Evolutionary conservation across 1,140 invertebrate genomes (phyloP).

Genomic region (Metaphire vulgaris): DNA sequence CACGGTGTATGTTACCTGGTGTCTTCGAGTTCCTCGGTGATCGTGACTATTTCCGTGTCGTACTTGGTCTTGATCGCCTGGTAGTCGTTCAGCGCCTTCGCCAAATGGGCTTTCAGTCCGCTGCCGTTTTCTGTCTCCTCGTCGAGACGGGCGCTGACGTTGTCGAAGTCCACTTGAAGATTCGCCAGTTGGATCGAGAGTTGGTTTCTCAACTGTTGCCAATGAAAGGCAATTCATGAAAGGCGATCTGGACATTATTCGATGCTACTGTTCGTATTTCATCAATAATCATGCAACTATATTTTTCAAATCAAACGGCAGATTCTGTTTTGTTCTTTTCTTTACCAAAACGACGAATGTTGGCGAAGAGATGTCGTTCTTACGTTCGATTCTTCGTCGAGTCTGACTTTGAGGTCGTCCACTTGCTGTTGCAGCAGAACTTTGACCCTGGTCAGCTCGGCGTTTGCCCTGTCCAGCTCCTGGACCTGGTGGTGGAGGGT

Average conservation of each 20-base stretch:
- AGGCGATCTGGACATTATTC: no score
- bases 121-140: conserved; percentile 47
- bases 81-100: conserved; percentile 44
- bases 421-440: conserved; percentile 40
- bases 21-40: conserved; percentile 50
- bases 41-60: conserved; percentile 48
- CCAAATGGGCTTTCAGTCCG: conserved; percentile 38
- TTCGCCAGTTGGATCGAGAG: conserved; percentile 36
- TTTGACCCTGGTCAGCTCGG: conserved; percentile 47
- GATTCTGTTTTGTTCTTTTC: no score
- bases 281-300: no score
- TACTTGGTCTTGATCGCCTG: conserved; percentile 44
- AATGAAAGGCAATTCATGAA: no score
- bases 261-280: no score
- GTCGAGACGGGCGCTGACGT: conserved; percentile 47
- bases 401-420: conserved; percentile 48
- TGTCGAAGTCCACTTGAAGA: conserved; percentile 50
- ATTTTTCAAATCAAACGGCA: no score
- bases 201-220: conserved; percentile 26
- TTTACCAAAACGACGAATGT: no score
- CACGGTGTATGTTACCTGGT: conserved; percentile 43
- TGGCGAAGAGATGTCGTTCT: no score
- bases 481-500: conserved; percentile 50
- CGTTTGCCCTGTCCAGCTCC: conserved; percentile 50
- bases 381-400: conserved; percentile 45